Evolutionary conservation across 2,797 vertebrate genomes (phyloP).

Genomic region (Cuniculus paca): DNA sequence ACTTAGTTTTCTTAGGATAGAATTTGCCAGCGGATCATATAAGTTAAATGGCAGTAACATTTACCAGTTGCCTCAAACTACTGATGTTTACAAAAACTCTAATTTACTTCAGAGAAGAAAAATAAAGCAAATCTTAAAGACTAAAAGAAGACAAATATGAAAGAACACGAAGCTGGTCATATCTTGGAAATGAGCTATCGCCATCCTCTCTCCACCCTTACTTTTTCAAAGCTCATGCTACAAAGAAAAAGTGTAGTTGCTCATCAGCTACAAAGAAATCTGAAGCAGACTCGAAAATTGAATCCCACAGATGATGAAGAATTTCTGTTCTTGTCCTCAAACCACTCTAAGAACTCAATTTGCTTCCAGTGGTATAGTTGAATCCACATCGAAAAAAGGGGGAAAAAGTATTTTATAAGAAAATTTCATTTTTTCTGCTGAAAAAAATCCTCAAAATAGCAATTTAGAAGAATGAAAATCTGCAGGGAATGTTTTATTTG

Average conservation of each 20-base stretch:
- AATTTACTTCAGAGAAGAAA: slow-evolving; percentile 29
- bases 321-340: slow-evolving; percentile 3
- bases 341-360: slow-evolving; percentile 29
- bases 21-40: background rate
- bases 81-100: background rate
- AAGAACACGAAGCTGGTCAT: background rate
- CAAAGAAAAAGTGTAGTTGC: background rate
- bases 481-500: slow-evolving; percentile 56
- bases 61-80: background rate
- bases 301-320: background rate
- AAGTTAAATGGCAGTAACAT: background rate
- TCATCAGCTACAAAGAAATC: background rate
- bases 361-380: background rate
- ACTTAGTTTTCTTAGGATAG: background rate
- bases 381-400: slow-evolving; percentile 30
- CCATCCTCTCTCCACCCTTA: background rate
- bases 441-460: slow-evolving; percentile 47
- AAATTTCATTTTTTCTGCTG: slow-evolving; percentile 64
- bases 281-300: background rate
- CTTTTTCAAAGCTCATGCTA: background rate
- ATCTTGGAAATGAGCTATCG: background rate
- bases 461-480: slow-evolving; percentile 50
- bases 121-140: background rate
- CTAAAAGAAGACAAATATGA: background rate
- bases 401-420: slow-evolving; percentile 16